phyloP scores from a whole-genome alignment of 2,113 vertebrate species.

The Lucifuga dentata region DNA sequence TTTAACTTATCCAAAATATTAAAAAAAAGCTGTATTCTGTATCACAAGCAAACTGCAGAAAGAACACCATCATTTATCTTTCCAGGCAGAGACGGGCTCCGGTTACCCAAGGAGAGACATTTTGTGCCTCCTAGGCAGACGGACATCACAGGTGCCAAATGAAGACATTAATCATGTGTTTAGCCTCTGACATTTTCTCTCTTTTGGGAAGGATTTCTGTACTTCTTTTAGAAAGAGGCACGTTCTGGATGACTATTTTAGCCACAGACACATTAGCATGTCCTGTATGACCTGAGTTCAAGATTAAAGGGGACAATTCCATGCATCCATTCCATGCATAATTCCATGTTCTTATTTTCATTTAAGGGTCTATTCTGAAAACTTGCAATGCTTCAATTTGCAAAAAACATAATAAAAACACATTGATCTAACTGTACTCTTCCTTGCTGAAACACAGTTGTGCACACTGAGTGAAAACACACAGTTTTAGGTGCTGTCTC shows the following conservation, averaged over 20 bases:
- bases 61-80: not conserved
- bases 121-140: not conserved
- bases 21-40: conserved; percentile 14
- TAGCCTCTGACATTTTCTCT: conserved; percentile 8
- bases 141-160: conserved; percentile 10
- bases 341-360: no score
- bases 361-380: no score
- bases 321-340: no score
- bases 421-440: no score
- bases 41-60: not conserved
- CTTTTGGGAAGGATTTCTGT: conserved; percentile 6
- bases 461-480: no score
- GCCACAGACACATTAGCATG: not conserved
- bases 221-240: not conserved
- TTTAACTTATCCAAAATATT: not conserved
- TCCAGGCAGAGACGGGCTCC: conserved; percentile 2
- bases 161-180: conserved; percentile 30
- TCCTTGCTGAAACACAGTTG: no score
- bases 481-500: no score
- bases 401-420: no score
- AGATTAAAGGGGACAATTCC: no score
- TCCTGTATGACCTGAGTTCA: not conserved
- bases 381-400: no score
- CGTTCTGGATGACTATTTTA: not conserved
- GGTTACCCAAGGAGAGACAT: conserved; percentile 10